Evolutionary conservation across 2,113 vertebrate genomes (phyloP), one percentile per base, ranked within the genome.

Genomic region (Bambusicola thoracicus): DNA sequence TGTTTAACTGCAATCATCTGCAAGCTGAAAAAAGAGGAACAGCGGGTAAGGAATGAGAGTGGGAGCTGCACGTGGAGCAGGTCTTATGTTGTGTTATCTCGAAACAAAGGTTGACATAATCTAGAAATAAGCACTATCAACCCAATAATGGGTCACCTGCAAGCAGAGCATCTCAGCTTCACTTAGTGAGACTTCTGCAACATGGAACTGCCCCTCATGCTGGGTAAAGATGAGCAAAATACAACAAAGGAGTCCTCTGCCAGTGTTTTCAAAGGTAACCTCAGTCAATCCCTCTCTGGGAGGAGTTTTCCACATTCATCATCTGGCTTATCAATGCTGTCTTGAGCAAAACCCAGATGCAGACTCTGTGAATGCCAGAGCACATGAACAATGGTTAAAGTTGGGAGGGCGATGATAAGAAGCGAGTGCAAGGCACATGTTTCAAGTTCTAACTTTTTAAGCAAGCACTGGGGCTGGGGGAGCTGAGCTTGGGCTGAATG

Each of bases 371-470:
- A 95, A 90, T 88, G 87, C 82, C 96, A 93, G 92, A 95, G 66
- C 76, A 58, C 40, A 88, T 72, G 92, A 93, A 96, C 96, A 96
- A 95, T 95, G 92, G 69, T 41, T 65, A 81, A 94, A 93, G 40
- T 80, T 2, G 7, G 56, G 76, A 90, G 82, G 85, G 86, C 0
- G 5, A 91, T 89, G 95, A 95, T 96, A 97, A 95, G 87, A 66
- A 36, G 36, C 78, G 82, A 94, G 90, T 79, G 87, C 43, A 91
- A 92, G 94, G 92, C 93, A 94, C 91, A 91, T 92, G 95, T 92
- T 97, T 97, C 85, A 81, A 66, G 93, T 88, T 94, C 91, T 96
- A 95, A 93, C 94, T 97, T 96, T 96, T 93, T 69, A 94, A 94
- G 91, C 80, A 92, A 96, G 85, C 76, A 90, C 55, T 82, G 79